These are phyloP conservation scores for Yoshiicerus persimilis DNA, from an alignment of 1,140 invertebrate species.

Conservation along the genomic window DNA sequence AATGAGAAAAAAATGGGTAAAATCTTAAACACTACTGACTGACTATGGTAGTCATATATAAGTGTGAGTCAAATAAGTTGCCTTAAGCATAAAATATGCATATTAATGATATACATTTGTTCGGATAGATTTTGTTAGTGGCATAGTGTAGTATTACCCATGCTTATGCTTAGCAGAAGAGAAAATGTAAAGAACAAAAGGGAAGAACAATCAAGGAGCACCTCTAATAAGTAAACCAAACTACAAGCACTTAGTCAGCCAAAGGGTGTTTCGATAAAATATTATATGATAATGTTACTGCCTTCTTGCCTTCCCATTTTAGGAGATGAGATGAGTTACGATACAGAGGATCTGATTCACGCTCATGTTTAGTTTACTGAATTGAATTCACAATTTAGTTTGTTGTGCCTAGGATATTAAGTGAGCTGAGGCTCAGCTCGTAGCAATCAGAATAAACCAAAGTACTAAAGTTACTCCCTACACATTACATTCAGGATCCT, in stretches of 20 bases:
- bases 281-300: conserved; percentile 16
- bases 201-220: not conserved
- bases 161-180: no score
- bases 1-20: not conserved
- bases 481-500: not conserved
- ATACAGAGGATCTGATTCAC: not conserved
- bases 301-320: conserved; percentile 6
- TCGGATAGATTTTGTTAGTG: no score
- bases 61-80: no score
- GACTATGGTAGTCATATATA: no score
- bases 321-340: conserved; percentile 11
- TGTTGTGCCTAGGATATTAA: not conserved
- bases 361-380: not conserved
- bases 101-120: not conserved
- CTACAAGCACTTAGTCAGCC: conserved; percentile 7
- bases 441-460: not conserved
- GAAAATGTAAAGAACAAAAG: not conserved
- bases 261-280: conserved; percentile 17
- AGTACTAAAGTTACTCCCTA: not conserved
- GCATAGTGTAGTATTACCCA: no score
- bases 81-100: not conserved
- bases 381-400: not conserved
- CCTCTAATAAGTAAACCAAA: conserved; percentile 4
- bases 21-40: no score
- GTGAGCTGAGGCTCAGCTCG: not conserved